Conservation (phyloP, 1,140 invertebrate genomes). For the Zaprionus davidi region DNA sequence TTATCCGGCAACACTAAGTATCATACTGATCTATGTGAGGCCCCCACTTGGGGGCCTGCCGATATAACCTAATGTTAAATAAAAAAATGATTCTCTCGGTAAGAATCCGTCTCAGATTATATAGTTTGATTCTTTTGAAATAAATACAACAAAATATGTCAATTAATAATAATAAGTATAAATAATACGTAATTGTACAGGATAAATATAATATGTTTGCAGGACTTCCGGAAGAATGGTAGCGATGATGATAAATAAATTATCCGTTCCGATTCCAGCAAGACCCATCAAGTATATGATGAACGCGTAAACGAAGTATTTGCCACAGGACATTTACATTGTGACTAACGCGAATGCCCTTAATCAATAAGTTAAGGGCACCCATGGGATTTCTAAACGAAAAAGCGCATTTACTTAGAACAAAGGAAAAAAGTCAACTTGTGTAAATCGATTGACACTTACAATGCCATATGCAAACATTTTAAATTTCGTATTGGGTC, state of each 20-base stretch:
- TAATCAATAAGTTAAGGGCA: not conserved
- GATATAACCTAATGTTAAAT: not conserved
- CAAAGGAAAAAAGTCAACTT: no score
- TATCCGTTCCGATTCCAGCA: not conserved
- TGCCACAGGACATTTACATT: conserved; percentile 5
- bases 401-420: no score
- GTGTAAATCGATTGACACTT: no score
- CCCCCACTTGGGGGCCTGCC: no score
- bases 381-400: no score
- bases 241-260: not conserved
- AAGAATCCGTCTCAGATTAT: not conserved
- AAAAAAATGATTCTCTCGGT: not conserved
- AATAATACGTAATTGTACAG: not conserved
- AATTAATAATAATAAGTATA: not conserved
- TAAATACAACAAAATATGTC: not conserved
- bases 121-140: not conserved
- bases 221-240: not conserved
- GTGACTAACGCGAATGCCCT: not conserved
- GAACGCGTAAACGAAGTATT: not conserved
- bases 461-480: no score
- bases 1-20: no score
- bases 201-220: not conserved
- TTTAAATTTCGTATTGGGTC: no score
- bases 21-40: no score
- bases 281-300: not conserved